These are phyloP conservation scores for Spea bombifrons DNA, from an alignment of 2,113 vertebrate genomes.

Conservation along the genomic window DNA sequence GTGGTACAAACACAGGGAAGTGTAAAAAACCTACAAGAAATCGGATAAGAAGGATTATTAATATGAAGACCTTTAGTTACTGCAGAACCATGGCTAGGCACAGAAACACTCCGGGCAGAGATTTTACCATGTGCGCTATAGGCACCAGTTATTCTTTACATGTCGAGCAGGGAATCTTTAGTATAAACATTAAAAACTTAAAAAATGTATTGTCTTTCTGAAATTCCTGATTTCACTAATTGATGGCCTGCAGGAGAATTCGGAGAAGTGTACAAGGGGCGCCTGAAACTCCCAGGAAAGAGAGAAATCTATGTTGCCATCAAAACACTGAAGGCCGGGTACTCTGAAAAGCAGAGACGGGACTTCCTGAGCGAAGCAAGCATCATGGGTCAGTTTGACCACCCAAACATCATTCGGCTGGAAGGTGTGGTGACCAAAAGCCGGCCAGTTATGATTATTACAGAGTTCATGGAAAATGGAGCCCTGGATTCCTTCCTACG, in stretches of 20 bases:
- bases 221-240: not conserved
- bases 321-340: slow-evolving; percentile 93
- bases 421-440: slow-evolving; percentile 98
- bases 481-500: slow-evolving; percentile 94
- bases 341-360: slow-evolving; percentile 92
- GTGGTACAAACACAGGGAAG: no score
- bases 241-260: slow-evolving; percentile 80
- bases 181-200: no score
- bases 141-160: no score
- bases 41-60: no score
- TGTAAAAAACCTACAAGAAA: no score
- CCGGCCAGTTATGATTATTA: slow-evolving; percentile 96
- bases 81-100: no score
- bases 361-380: slow-evolving; percentile 97
- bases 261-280: slow-evolving; percentile 96
- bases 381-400: slow-evolving; percentile 98
- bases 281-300: slow-evolving; percentile 91
- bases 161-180: no score
- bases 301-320: slow-evolving; percentile 96
- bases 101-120: no score
- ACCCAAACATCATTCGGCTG: slow-evolving; percentile 94
- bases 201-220: not conserved
- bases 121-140: no score
- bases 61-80: no score
- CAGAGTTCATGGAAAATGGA: slow-evolving; percentile 98